Evolutionary conservation across 2,797 vertebrate genomes (phyloP).

Genomic region (Pteronotus mesoamericanus): DNA sequence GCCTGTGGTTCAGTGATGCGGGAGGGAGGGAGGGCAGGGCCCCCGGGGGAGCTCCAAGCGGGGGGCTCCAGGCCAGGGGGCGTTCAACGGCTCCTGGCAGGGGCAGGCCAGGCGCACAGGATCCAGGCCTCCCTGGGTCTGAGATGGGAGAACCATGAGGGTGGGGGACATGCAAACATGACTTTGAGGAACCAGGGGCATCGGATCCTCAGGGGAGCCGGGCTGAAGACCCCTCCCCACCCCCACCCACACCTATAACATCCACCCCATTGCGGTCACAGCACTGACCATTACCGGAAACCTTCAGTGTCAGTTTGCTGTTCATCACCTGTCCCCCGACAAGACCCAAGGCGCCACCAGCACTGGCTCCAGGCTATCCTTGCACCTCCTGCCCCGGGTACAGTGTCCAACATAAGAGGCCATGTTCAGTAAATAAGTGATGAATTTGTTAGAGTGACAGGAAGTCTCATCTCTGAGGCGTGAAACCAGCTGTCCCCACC

Average conservation of each 20-base stretch:
- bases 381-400: not conserved
- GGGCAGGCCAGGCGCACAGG: not conserved
- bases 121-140: not conserved
- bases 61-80: not conserved
- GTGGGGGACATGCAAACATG: rapidly evolving
- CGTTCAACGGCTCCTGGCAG: rapidly evolving
- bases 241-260: rapidly evolving
- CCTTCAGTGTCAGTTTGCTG: not conserved
- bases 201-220: not conserved
- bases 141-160: rapidly evolving
- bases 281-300: rapidly evolving
- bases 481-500: not conserved
- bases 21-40: not conserved
- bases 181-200: not conserved
- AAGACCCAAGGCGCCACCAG: not conserved
- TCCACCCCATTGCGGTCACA: rapidly evolving
- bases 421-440: rapidly evolving
- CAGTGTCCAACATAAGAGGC: not conserved
- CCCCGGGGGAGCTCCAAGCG: rapidly evolving
- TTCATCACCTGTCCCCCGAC: not conserved
- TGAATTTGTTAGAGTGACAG: rapidly evolving
- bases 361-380: not conserved
- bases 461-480: not conserved
- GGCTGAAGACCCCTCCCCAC: not conserved
- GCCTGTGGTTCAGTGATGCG: no score